A percentile compares a stretch with the other conserved stretches of the same genome.
These are phyloP conservation scores for Anagyrus pseudococci DNA, from an alignment of 2,888 invertebrate species.

Conservation along the genomic window DNA sequence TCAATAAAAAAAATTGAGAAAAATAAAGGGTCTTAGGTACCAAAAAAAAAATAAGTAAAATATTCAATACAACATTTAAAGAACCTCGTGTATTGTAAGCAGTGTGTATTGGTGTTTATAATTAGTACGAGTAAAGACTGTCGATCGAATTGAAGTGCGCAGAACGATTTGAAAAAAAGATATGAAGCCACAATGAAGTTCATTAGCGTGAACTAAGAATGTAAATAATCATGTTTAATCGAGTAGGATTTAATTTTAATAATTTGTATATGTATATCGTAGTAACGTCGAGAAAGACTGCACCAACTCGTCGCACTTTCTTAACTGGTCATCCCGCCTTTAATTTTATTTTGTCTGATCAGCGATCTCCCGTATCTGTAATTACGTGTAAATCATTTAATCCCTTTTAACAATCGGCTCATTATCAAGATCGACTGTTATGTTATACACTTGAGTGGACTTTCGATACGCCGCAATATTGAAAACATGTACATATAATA, in stretches of 20 bases:
- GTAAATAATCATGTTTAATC: constrained; percentile 12
- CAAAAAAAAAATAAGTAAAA: neutral
- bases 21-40: constrained; percentile 8
- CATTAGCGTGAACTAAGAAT: constrained; percentile 13
- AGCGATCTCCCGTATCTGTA: neutral
- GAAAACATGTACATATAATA: too few relatives aligned
- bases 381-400: constrained; percentile 6
- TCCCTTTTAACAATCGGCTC: neutral
- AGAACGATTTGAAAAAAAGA: constrained; percentile 1
- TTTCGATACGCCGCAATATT: too few relatives aligned
- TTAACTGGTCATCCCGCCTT: constrained; percentile 17
- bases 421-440: too few relatives aligned
- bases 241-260: neutral
- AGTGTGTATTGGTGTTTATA: constrained; percentile 6
- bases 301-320: constrained; percentile 14
- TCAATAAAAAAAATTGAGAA: constrained; percentile 8
- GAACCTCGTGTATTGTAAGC: constrained; percentile 11
- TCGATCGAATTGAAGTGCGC: constrained; percentile 5
- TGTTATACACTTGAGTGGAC: too few relatives aligned
- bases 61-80: neutral
- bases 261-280: neutral
- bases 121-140: constrained; percentile 14
- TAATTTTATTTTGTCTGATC: constrained; percentile 15
- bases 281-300: constrained; percentile 13
- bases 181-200: neutral